These are phyloP conservation scores for Micromys minutus DNA, from an alignment of 2,113 vertebrate species.

Conservation along the genomic window DNA sequence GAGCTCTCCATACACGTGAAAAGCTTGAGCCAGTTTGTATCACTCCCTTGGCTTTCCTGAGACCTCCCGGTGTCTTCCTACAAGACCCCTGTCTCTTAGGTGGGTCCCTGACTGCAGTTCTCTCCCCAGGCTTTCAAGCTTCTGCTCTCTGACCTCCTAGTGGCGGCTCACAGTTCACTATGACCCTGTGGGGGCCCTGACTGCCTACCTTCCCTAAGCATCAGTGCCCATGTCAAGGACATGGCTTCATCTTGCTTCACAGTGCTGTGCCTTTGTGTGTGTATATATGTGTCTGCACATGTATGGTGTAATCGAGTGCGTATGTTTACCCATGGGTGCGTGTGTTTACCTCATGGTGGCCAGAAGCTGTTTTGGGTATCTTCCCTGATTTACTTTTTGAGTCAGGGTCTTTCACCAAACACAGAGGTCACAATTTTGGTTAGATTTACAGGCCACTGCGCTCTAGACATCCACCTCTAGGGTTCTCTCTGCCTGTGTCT, in stretches of 20 bases:
- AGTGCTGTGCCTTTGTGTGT: background rate
- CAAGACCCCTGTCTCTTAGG: background rate
- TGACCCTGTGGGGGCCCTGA: background rate
- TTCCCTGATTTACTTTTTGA: background rate
- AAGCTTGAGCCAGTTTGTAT: background rate
- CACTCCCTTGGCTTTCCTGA: background rate
- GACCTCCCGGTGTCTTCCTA: background rate
- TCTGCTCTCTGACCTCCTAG: background rate
- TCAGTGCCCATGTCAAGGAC: background rate
- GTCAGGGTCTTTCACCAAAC: background rate
- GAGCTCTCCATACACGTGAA: accelerated
- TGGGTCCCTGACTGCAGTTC: too few relatives aligned
- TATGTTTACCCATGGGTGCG: too few relatives aligned
- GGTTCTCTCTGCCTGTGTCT: background rate
- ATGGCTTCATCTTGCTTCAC: background rate
- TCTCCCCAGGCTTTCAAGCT: too few relatives aligned
- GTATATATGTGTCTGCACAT: too few relatives aligned
- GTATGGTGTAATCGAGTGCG: too few relatives aligned
- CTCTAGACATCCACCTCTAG: background rate
- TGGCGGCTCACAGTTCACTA: background rate
- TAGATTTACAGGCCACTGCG: background rate
- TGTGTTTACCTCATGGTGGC: background rate
- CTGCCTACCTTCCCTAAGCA: background rate
- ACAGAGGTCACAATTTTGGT: background rate
- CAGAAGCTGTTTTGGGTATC: background rate